Evolutionary conservation across 2,888 invertebrate genomes (phyloP).

Genomic region (Sericinus montela): DNA sequence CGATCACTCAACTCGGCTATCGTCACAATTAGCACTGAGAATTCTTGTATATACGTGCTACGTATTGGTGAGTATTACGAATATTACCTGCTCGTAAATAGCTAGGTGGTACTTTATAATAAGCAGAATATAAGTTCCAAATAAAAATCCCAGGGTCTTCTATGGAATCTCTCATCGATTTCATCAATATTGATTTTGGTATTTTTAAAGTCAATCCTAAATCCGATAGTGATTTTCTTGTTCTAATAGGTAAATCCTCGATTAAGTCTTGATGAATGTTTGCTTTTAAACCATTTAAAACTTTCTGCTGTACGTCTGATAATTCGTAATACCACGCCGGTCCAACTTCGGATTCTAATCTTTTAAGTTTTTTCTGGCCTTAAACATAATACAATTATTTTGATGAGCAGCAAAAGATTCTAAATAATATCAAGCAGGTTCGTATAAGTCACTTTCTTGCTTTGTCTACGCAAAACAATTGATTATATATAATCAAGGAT

Average conservation of each 20-base stretch:
- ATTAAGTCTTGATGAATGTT: slow-evolving; percentile 63
- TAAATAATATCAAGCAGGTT: no score
- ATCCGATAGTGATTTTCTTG: slow-evolving; percentile 44
- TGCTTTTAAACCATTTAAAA: slow-evolving; percentile 40
- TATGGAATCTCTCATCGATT: slow-evolving; percentile 45
- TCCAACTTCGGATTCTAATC: slow-evolving; percentile 45
- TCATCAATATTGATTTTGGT: slow-evolving; percentile 42
- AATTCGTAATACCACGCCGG: slow-evolving; percentile 62
- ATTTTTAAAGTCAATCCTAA: slow-evolving; percentile 54
- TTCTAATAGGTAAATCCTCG: slow-evolving; percentile 54
- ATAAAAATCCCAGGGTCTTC: slow-evolving; percentile 67
- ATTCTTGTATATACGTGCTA: no score
- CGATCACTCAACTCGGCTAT: no score
- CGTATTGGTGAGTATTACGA: no score
- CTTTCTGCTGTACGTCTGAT: slow-evolving; percentile 47
- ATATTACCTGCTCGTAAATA: slow-evolving; percentile 41
- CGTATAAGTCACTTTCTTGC: no score
- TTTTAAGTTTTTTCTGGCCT: slow-evolving; percentile 39
- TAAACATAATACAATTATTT: no score
- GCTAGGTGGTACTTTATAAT: slow-evolving; percentile 55
- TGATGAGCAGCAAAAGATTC: no score
- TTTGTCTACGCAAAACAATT: no score
- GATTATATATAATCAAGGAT: no score
- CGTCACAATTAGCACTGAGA: no score
- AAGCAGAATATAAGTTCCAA: slow-evolving; percentile 55